Conservation (phyloP, 2,888 invertebrate species). For the Flabesymbios commensalis region DNA sequence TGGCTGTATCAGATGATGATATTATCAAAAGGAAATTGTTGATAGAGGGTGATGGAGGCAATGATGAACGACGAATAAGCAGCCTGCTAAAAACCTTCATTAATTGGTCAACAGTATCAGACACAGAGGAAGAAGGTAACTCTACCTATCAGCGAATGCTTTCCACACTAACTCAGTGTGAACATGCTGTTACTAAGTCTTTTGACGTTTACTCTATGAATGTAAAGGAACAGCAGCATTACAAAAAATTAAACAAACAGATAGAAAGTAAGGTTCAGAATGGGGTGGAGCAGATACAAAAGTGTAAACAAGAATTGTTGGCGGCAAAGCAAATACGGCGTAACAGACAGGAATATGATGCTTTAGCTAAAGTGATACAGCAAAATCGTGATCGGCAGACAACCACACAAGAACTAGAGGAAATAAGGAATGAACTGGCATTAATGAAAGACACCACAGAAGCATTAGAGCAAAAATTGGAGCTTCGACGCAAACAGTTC, state of each 20-base stretch:
- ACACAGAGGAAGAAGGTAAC: conserved; percentile 52
- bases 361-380: conserved; percentile 86
- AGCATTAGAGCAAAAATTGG: conserved; percentile 48
- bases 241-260: conserved; percentile 75
- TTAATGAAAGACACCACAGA: conserved; percentile 19
- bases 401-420: conserved; percentile 15
- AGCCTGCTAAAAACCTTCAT: conserved; percentile 76
- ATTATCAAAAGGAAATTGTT: conserved; percentile 86
- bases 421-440: conserved; percentile 26
- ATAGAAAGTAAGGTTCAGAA: no score
- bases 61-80: conserved; percentile 89
- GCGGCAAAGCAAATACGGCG: conserved; percentile 85
- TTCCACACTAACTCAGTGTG: conserved; percentile 82
- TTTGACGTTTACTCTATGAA: conserved; percentile 80
- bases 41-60: conserved; percentile 96
- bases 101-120: conserved; percentile 57
- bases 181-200: conserved; percentile 84
- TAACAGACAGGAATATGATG: conserved; percentile 87
- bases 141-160: conserved; percentile 78
- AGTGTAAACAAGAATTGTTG: conserved; percentile 78
- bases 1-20: conserved; percentile 81
- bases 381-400: conserved; percentile 84
- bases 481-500: conserved; percentile 85
- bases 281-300: conserved; percentile 79
- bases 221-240: conserved; percentile 80